These are phyloP conservation scores for Heteromormyrus szaboi DNA, from an alignment of 2,797 vertebrate genomes.

Conservation along the genomic window DNA sequence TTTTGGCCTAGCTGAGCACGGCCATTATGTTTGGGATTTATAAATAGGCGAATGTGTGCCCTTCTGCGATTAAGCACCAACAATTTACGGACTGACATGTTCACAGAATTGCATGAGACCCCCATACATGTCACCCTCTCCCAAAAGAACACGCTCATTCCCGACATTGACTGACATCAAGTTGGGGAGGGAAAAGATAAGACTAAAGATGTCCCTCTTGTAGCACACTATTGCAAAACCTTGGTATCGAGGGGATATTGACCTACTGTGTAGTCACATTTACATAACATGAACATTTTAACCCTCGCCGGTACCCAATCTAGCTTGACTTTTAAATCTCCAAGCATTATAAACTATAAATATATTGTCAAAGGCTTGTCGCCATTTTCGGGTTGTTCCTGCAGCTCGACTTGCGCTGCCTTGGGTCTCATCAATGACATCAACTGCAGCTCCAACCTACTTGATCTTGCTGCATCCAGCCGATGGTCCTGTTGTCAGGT, in stretches of 20 bases:
- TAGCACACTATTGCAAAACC: neutral
- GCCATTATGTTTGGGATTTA: slow-evolving; percentile 33
- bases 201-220: neutral
- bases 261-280: neutral
- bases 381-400: neutral
- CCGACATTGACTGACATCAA: slow-evolving; percentile 33
- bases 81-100: slow-evolving; percentile 39
- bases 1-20: slow-evolving; percentile 33
- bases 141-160: slow-evolving; percentile 34
- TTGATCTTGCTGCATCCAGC: neutral
- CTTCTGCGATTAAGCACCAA: slow-evolving; percentile 28
- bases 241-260: neutral
- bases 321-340: neutral
- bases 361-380: neutral
- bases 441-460: neutral
- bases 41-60: slow-evolving; percentile 33
- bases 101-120: slow-evolving; percentile 35
- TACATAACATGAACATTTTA: neutral
- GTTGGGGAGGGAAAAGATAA: slow-evolving; percentile 12
- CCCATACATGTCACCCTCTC: slow-evolving; percentile 31
- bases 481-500: neutral
- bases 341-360: neutral
- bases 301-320: neutral
- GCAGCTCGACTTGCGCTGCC: neutral
- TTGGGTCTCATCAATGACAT: neutral